Evolutionary conservation across 2,888 invertebrate species (phyloP), one percentile per base, ranked within the genome.

Genomic region (Bimastos eiseni): DNA sequence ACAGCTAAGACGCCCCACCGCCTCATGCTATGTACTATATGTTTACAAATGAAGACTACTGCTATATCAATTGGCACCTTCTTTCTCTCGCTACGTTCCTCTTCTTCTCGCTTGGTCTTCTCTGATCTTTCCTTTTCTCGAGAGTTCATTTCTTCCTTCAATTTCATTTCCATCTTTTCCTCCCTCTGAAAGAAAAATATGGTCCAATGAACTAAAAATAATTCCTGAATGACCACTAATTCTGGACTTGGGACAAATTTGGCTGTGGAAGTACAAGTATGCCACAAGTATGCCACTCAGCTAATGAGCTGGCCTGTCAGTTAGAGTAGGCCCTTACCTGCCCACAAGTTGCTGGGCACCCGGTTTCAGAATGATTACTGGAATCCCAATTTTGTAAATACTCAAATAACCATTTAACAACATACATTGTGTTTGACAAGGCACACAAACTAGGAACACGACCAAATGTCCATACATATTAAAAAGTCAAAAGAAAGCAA

Each of bases 151-250:
- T 86, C 86, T 37, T 36, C n/a, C 24, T 86, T 86, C 24, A 86
- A 86, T 36, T 86, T 86, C 36, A 36, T 86, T 24, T 86, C 86
- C 3, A 11, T 37, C 86, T 21, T 36, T 36, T 86, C 86, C 11
- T 86, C 86, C 24, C 86, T 86, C 86, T 86, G 37, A 86, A 37
- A 86, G n/a, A 86, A 33, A 70, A 24, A 86, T n/a, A n/a, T n/a
- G n/a, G n/a, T n/a, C n/a, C n/a, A n/a, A n/a, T n/a, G n/a, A n/a
- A n/a, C n/a, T n/a, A n/a, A n/a, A n/a, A n/a, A n/a, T n/a, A n/a
- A n/a, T n/a, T n/a, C n/a, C n/a, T n/a, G n/a, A n/a, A n/a, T n/a
- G n/a, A n/a, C n/a, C n/a, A n/a, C n/a, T n/a, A n/a, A n/a, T n/a
- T 11, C n/a, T 30, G n/a, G 5, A 30, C 70, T n/a, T n/a, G 70